A percentile compares a stretch with the other conserved stretches of the same genome.
Conservation (phyloP, 2,888 invertebrate species). For the Hylaea fasciaria region DNA sequence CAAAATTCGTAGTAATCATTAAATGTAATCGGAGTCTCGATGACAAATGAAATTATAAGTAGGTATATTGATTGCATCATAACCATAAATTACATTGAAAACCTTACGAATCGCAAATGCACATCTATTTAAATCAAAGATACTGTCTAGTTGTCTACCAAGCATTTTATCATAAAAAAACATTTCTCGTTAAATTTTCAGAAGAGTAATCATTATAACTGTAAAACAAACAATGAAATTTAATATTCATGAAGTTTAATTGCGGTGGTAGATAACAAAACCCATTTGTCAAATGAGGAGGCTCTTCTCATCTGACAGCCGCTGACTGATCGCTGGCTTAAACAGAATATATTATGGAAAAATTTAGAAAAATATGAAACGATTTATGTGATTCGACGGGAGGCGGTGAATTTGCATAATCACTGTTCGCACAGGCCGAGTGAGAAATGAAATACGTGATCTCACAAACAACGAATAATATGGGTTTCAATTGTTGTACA, state of each 20-base stretch:
- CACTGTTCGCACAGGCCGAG: slow-evolving; percentile 58
- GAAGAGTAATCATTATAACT: neutral
- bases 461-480: slow-evolving; percentile 61
- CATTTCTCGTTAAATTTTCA: neutral
- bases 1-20: too few relatives aligned
- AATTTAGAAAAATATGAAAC: slow-evolving; percentile 77
- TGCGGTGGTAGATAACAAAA: slow-evolving; percentile 43
- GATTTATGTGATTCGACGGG: slow-evolving; percentile 75
- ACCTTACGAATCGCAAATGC: too few relatives aligned
- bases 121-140: too few relatives aligned
- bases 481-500: slow-evolving; percentile 33
- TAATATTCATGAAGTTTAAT: slow-evolving; percentile 34
- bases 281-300: slow-evolving; percentile 63
- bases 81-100: too few relatives aligned
- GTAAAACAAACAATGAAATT: slow-evolving; percentile 1
- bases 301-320: slow-evolving; percentile 56
- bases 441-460: slow-evolving; percentile 75
- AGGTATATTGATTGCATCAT: too few relatives aligned
- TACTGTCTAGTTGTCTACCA: neutral
- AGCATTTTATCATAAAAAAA: neutral
- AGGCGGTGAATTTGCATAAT: slow-evolving; percentile 74
- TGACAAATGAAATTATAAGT: too few relatives aligned
- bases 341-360: slow-evolving; percentile 73
- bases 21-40: too few relatives aligned
- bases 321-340: slow-evolving; percentile 72